Evolutionary conservation across 2,113 vertebrate genomes (phyloP), one percentile per base, ranked within the genome.

Genomic region (Zingel zingel): DNA sequence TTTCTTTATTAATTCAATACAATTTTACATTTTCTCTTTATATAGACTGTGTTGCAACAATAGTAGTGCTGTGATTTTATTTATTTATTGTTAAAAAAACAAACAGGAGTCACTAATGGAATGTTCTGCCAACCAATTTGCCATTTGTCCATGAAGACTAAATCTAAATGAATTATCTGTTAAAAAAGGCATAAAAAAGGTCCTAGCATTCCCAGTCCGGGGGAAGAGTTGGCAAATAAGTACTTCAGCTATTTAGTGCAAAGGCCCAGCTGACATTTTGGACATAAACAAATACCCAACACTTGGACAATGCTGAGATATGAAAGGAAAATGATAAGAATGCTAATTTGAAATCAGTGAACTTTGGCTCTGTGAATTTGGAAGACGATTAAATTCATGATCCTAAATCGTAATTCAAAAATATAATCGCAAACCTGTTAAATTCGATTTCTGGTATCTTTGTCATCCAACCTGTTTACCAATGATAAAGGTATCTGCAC

Each of bases 1-100:
- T n/a, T 43, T 15, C 23, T 79, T 79, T 71, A 71, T 75, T 80
- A 27, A 53, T 58, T 80, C 45, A 64, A 80, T 50, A 75, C 30
- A 70, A 13, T 64, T 64, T 39, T 9, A 73, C 16, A 50, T 43
- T 45, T 51, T 51, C 43, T 81, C 66, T 63, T 66, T 21, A 65
- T 59, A 59, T 47, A 76, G 3, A 48, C 18, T 68, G 30, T 51
- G 48, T 57, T 64, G 33, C 19, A 53, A 67, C 56, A 54, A 48
- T n/a, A 48, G n/a, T 47, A 45, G 13, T 63, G 48, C 57, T 25
- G 16, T 51, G 2, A 33, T 8, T 75, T 18, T 6, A 56, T 33
- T 19, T 39, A 8, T 25, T 51, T 63, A 2, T 63, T 43, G 7
- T 15, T 25, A n/a, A 50, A 69, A 39, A 61, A 5, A 43, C n/a